Conservation (phyloP, 2,888 invertebrate genomes). For the Ptilodon capucinus region DNA sequence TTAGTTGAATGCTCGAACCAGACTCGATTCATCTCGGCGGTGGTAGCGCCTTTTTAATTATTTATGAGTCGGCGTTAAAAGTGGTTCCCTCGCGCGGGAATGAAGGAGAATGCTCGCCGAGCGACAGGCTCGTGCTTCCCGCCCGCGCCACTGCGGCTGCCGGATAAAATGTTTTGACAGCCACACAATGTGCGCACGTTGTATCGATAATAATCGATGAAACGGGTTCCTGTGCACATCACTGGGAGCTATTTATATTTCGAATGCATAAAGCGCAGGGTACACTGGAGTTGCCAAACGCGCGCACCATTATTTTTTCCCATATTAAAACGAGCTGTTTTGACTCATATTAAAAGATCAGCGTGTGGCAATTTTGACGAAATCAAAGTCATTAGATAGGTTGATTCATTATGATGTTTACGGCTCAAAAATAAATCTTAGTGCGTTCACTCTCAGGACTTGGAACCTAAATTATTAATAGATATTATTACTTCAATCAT, state of each 20-base stretch:
- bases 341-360: no score
- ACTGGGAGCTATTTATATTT: conserved; percentile 8
- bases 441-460: no score
- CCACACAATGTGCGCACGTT: conserved; percentile 33
- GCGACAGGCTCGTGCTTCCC: conserved; percentile 46
- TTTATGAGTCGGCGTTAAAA: conserved; percentile 45
- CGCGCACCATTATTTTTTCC: no score
- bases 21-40: conserved; percentile 28
- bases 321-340: no score
- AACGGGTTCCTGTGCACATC: conserved; percentile 14
- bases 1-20: conserved; percentile 37
- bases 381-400: no score
- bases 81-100: conserved; percentile 32
- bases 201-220: conserved; percentile 26
- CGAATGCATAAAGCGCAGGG: no score
- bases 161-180: conserved; percentile 41
- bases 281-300: no score
- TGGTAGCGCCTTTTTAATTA: conserved; percentile 40
- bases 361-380: no score
- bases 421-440: no score
- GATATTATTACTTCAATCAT: no score
- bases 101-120: conserved; percentile 52
- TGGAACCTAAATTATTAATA: no score
- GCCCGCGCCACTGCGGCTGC: conserved; percentile 28
- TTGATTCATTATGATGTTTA: no score